Conservation (phyloP, 2,888 invertebrate species). For the Sussaba pulchella region DNA sequence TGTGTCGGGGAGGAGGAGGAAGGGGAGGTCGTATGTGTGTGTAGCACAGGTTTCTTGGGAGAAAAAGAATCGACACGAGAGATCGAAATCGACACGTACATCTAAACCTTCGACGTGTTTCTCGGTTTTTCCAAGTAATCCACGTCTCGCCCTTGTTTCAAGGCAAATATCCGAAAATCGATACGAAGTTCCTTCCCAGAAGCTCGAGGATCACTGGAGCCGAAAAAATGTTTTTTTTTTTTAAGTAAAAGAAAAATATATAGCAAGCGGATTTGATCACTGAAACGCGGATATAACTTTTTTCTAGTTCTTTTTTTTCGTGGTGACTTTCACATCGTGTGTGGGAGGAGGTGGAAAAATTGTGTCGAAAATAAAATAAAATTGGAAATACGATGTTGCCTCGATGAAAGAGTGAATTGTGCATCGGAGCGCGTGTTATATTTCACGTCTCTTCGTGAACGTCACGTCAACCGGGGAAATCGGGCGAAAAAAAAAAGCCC, state of each 20-base stretch:
- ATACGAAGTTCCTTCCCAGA: constrained; percentile 16
- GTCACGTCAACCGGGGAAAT: not conserved
- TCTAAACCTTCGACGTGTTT: not conserved
- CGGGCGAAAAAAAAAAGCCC: not conserved
- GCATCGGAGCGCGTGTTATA: constrained; percentile 12
- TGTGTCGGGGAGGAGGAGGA: too few relatives aligned
- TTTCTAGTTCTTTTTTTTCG: too few relatives aligned
- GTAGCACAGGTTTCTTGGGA: too few relatives aligned
- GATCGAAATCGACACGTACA: too few relatives aligned
- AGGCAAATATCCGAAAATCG: constrained; percentile 5
- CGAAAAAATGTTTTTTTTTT: constrained; percentile 30
- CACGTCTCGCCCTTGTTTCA: constrained; percentile 5
- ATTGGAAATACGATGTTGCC: constrained; percentile 17
- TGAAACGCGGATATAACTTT: constrained; percentile 23
- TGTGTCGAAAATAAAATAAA: not conserved
- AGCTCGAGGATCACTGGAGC: not conserved
- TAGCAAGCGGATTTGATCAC: not conserved
- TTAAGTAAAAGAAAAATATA: constrained; percentile 29
- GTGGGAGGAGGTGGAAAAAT: constrained; percentile 6
- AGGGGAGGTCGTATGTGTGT: too few relatives aligned
- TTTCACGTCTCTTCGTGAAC: constrained; percentile 29
- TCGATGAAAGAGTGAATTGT: constrained; percentile 22
- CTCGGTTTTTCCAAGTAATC: not conserved
- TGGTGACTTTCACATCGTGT: constrained; percentile 26
- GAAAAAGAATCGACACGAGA: too few relatives aligned